Conservation (phyloP, 2,888 invertebrate genomes). For the Tenthredo livida region DNA sequence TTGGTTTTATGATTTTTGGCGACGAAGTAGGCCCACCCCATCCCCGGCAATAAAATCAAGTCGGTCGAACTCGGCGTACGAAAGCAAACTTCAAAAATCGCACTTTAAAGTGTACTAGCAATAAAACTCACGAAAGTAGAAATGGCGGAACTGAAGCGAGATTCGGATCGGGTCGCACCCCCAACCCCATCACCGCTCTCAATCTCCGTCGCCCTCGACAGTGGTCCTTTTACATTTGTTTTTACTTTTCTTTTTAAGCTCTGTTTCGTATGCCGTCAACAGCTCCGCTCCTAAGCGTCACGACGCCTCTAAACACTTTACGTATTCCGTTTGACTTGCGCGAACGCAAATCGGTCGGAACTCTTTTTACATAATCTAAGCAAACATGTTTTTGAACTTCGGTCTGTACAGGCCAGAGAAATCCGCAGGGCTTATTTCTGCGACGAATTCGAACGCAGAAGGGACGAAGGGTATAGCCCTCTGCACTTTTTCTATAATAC, state of each 20-base stretch:
- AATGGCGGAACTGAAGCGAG: constrained; percentile 63
- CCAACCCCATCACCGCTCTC: constrained; percentile 29
- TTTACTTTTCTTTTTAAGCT: constrained; percentile 42
- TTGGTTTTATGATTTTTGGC: constrained; percentile 47
- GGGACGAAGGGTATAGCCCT: background rate
- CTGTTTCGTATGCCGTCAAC: constrained; percentile 47
- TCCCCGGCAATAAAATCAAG: constrained; percentile 42
- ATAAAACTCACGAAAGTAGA: constrained; percentile 67
- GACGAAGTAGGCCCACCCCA: constrained; percentile 2
- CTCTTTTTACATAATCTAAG: constrained; percentile 64
- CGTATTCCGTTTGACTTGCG: constrained; percentile 41
- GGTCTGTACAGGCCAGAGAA: background rate
- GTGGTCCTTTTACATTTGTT: constrained; percentile 43
- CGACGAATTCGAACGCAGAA: constrained; percentile 9
- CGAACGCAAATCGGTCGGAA: constrained; percentile 62
- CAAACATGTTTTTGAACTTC: constrained; percentile 65
- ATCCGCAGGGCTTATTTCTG: background rate
- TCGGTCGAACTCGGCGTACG: constrained; percentile 26
- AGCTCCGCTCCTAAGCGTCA: constrained; percentile 2
- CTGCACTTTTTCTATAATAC: background rate
- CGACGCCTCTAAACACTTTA: constrained; percentile 41
- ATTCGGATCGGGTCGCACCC: constrained; percentile 34
- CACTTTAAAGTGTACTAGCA: constrained; percentile 63
- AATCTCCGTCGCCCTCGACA: constrained; percentile 32
- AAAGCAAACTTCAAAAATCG: constrained; percentile 66